Evolutionary conservation across 2,888 invertebrate genomes (phyloP).

Genomic region (Drosophila helvetica): DNA sequence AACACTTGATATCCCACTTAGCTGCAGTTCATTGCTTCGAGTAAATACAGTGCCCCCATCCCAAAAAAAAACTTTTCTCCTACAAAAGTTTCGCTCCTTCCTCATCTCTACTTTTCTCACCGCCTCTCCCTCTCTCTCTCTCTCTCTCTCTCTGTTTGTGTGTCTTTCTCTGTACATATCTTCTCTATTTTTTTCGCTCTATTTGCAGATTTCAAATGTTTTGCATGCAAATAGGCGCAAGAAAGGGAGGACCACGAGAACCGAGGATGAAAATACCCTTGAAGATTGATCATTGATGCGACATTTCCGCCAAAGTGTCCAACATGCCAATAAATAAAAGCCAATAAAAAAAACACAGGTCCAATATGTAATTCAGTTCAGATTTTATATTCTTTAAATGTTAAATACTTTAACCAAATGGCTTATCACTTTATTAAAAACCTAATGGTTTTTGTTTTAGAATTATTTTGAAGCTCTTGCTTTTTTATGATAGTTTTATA

Average conservation of each 20-base stretch:
- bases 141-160: too few species aligned
- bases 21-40: slow-evolving; percentile 42
- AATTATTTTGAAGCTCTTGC: too few species aligned
- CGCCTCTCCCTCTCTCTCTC: slow-evolving; percentile 27
- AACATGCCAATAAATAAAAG: too few species aligned
- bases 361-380: too few species aligned
- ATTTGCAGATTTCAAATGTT: slow-evolving; percentile 38
- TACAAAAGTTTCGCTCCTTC: slow-evolving; percentile 19
- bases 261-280: neutral
- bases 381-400: too few species aligned
- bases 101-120: neutral
- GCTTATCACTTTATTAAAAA: too few species aligned
- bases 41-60: slow-evolving; percentile 18
- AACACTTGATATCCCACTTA: slow-evolving; percentile 31
- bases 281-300: neutral
- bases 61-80: neutral
- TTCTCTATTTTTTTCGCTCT: slow-evolving; percentile 30
- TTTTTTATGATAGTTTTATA: too few species aligned
- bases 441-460: too few species aligned
- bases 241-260: neutral
- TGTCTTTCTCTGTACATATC: too few species aligned
- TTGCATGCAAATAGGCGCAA: slow-evolving; percentile 49
- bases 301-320: too few species aligned
- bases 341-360: too few species aligned
- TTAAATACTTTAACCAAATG: too few species aligned